Conservation (phyloP, 2,797 vertebrate genomes). For the Sebastes diploproa region DNA sequence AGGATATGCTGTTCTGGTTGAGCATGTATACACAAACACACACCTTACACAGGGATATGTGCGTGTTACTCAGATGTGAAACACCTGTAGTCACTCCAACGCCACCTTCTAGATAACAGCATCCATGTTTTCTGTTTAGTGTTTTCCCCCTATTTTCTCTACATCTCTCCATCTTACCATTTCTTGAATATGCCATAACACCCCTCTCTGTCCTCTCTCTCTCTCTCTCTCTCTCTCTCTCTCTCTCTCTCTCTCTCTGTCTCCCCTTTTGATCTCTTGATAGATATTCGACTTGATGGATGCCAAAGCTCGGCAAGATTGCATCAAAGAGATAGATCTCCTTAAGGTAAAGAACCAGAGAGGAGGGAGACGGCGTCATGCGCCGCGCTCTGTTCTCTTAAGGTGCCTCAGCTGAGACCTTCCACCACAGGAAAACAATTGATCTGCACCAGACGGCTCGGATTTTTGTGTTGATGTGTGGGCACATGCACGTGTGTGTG, state of each 20-base stretch:
- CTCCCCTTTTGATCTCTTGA: conserved; percentile 82
- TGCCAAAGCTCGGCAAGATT: conserved; percentile 99
- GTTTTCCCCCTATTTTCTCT: conserved; percentile 38
- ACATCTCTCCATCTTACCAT: conserved; percentile 62
- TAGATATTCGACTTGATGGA: conserved; percentile 99
- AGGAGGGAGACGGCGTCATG: conserved; percentile 78
- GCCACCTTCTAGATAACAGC: conserved; percentile 63
- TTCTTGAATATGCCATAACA: conserved; percentile 74
- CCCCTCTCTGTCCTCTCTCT: conserved; percentile 57
- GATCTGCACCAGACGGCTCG: conserved; percentile 78
- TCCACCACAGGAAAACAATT: conserved; percentile 85
- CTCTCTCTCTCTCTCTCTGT: conserved; percentile 25
- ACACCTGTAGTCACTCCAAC: conserved; percentile 70
- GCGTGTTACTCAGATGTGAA: conserved; percentile 49
- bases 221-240: conserved; percentile 10
- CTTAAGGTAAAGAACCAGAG: conserved; percentile 93
- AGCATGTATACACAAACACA: conserved; percentile 11
- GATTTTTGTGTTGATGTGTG: conserved; percentile 45
- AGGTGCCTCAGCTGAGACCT: conserved; percentile 84
- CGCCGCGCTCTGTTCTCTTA: conserved; percentile 81
- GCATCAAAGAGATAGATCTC: conserved; percentile 99
- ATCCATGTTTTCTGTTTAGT: conserved; percentile 66
- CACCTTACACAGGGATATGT: conserved; percentile 18
- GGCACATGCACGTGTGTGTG: conserved; percentile 15
- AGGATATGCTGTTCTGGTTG: neutral